Conservation (phyloP, 2,113 vertebrate species). For the Donacobius atricapilla region DNA sequence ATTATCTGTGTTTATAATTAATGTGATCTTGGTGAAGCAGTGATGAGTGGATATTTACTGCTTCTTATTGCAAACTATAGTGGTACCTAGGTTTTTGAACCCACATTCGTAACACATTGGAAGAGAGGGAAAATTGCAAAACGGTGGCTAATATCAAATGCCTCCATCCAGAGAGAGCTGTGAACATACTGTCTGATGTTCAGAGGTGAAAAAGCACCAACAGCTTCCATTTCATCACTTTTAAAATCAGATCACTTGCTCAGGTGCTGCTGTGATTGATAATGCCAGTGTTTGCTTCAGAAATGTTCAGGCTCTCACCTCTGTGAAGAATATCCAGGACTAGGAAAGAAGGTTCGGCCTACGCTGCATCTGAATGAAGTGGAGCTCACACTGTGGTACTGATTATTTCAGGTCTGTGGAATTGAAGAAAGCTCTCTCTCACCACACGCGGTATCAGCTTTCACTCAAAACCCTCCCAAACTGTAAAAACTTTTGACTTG, state of each 20-base stretch:
- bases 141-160: not conserved
- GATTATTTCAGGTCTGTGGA: not conserved
- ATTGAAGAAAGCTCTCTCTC: constrained; percentile 19
- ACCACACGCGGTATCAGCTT: not conserved
- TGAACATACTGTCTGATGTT: not conserved
- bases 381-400: not conserved
- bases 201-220: not conserved
- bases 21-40: not conserved
- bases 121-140: not conserved
- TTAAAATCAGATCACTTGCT: constrained; percentile 23
- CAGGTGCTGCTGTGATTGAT: not conserved
- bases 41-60: not conserved
- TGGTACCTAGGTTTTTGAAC: not conserved
- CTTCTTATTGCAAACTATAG: not conserved
- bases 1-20: not conserved
- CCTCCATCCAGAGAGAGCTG: not conserved
- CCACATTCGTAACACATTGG: not conserved
- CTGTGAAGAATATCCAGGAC: not conserved
- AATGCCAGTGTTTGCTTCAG: not conserved
- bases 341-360: not conserved
- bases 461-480: constrained; percentile 37
- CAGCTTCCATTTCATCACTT: constrained; percentile 20
- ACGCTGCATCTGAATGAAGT: not conserved
- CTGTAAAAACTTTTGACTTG: constrained; percentile 38
- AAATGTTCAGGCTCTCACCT: not conserved